Base-by-base conservation (phyloP, 2,888 invertebrate species). In the Brachyptera risi region DNA sequence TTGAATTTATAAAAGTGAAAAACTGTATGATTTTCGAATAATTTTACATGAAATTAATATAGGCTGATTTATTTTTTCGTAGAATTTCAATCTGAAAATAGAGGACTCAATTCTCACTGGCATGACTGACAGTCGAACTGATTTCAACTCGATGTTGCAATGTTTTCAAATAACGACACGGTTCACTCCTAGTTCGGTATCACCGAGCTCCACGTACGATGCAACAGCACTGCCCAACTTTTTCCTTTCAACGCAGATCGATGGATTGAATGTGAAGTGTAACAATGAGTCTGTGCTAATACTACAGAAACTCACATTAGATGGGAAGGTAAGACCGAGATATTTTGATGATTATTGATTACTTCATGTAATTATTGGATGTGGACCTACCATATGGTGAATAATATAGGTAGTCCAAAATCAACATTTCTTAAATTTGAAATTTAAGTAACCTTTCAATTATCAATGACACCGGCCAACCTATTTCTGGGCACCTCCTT, bases 21-120 rank as follows among this genome's bases (percentile, higher is more conserved):
- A 44, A 21, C 3, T 3, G 44, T 5, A 38, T 13, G 5, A 15
- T 4, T 3, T 11, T 15, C 3, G 13, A 5, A 15, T 3, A 13
- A 38, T 7, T 35, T 35, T 9, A 35, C 35, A 35, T 35, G 7
- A 9, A 7, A 35, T 9, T 35, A 11, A 35, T n/a, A 35, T n/a
- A n/a, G n/a, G n/a, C n/a, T n/a, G n/a, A n/a, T n/a, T n/a, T n/a
- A n/a, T n/a, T 23, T 60, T 62, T 50, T 79, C 80, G 37, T 75
- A 87, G 86, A 88, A 85, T 74, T 85, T 89, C 72, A 84, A 81
- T 70, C 78, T 89, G 68, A 86, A 84, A 74, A 80, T 91, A 68
- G 88, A 89, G 68, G 82, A 84, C 66, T 87, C 88, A 1, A 84
- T 81, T 26, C 75, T 90, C 61, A 82, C 81, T 44, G 87, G 87